Percentiles rank a stretch among this genome's conserved stretches.
phyloP scores from a whole-genome alignment of 2,888 invertebrate genomes.

The Lapara coniferarum region DNA sequence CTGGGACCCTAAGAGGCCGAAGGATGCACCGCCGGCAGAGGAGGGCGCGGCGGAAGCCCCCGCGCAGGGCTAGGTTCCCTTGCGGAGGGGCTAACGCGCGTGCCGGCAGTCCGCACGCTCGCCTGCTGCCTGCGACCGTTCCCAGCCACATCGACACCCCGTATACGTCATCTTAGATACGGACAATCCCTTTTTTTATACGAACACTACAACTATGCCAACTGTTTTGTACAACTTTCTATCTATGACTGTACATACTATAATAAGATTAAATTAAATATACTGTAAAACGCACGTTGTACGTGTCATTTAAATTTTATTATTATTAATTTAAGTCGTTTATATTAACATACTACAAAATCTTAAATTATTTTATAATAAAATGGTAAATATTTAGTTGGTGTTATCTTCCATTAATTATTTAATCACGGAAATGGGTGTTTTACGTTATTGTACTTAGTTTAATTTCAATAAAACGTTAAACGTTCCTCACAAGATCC shows the following conservation, averaged over 20 bases:
- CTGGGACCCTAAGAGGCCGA: constrained; percentile 62
- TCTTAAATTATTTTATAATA: constrained; percentile 81
- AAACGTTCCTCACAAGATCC: not conserved
- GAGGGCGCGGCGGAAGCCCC: constrained; percentile 59
- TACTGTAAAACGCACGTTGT: constrained; percentile 81
- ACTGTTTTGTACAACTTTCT: constrained; percentile 73
- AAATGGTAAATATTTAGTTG: constrained; percentile 72
- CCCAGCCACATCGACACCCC: constrained; percentile 54
- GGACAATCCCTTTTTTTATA: constrained; percentile 78
- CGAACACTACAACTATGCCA: constrained; percentile 62
- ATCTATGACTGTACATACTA: constrained; percentile 80
- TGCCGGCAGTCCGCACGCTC: constrained; percentile 1
- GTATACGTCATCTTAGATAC: constrained; percentile 72
- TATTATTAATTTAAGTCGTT: constrained; percentile 78
- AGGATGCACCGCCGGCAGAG: constrained; percentile 34
- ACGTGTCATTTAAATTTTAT: constrained; percentile 78
- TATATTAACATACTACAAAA: constrained; percentile 78
- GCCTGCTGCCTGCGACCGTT: constrained; percentile 43
- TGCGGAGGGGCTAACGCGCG: constrained; percentile 38
- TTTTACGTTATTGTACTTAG: not conserved
- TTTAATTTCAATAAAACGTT: not conserved
- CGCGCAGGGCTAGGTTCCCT: constrained; percentile 60
- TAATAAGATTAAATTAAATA: constrained; percentile 79
- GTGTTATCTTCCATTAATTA: constrained; percentile 57
- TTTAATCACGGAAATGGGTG: constrained; percentile 29